Evolutionary conservation across 2,113 vertebrate species (phyloP), one percentile per base, ranked within the genome.

Genomic region (Cavia porcellus): DNA sequence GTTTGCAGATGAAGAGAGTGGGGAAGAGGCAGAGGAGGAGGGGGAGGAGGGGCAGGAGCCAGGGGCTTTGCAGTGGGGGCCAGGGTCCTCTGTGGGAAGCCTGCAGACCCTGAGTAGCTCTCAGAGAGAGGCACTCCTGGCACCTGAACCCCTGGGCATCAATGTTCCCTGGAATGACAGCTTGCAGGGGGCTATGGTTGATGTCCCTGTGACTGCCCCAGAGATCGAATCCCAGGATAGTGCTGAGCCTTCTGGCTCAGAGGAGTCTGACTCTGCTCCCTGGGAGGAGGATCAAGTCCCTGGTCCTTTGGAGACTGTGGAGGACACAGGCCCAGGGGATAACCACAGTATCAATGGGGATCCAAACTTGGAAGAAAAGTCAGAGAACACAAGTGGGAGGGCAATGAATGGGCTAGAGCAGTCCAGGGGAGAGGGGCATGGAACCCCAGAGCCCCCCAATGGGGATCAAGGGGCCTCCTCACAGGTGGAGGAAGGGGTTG

Each of bases 1-100:
- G 19, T 98, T 98, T 92, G 95, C 92, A 0, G 90, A 97, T n/a
- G 94, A 11, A 72, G 98, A 98, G 35, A 90, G 92, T 28, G 95
- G 80, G 0, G 98, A 98, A 86, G 98, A 97, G 55, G 55, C 3
- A 5, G 55, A 57, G 30, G 98, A 93, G 13, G 97, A 96, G 22
- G 90, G 88, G 0, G 96, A 86, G 15, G 91, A 95, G 15, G 55
- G 17, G 24, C 32, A 25, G 57, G 87, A 47, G 79, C 59, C 52
- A 1, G 92, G 55, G 42, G 17, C 85, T 24, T 79, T 11, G 5
- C 68, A 0, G 25, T 94, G 97, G 96, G 92, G 45, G 5, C 38
- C 79, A 3, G 92, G 42, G 15, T 0, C 85, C 62, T 72, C 97
- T 47, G 77, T 2, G 5, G 75, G 95, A 50, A 89, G 88, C 61